phyloP scores from a whole-genome alignment of 2,797 vertebrate species.

The Otolemur crassicaudatus region DNA sequence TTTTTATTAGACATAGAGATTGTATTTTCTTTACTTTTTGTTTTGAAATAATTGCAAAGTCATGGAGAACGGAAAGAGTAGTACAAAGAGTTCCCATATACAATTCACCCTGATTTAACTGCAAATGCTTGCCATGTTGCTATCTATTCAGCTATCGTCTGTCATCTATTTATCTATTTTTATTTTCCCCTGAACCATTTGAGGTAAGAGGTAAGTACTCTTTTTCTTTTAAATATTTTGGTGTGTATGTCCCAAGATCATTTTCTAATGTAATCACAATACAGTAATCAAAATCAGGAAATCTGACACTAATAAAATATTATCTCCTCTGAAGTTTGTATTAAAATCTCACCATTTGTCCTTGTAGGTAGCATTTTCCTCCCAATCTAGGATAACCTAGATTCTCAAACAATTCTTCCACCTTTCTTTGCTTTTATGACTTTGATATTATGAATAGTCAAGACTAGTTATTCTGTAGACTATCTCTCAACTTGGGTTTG shows the following conservation, averaged over 20 bases:
- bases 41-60: constrained; percentile 38
- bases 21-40: background rate
- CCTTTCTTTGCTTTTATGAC: background rate
- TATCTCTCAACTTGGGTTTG: background rate
- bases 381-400: background rate
- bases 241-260: background rate
- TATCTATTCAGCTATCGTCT: background rate
- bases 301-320: background rate
- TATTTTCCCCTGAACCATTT: background rate
- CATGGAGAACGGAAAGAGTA: background rate
- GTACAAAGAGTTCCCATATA: background rate
- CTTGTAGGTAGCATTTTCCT: background rate
- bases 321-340: background rate
- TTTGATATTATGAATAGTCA: background rate
- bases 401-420: background rate
- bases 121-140: background rate
- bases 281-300: background rate
- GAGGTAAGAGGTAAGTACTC: background rate
- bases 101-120: background rate
- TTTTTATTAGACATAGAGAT: background rate
- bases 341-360: background rate
- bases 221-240: background rate
- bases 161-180: background rate
- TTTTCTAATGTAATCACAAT: background rate
- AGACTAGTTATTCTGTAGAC: background rate